Evolutionary conservation across 1,140 invertebrate species (phyloP).

Genomic region (Drosophila nigromelanica): DNA sequence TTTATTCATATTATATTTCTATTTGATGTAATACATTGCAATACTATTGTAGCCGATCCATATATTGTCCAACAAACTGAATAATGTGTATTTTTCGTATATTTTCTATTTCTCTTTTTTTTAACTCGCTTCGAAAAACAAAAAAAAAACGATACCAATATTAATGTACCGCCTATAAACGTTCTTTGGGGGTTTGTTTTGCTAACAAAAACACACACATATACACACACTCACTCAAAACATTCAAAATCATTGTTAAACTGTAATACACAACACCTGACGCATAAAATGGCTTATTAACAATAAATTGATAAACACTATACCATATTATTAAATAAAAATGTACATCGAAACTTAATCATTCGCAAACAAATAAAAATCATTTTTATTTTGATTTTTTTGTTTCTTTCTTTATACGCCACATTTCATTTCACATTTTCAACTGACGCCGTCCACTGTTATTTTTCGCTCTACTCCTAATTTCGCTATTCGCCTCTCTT

Average conservation of each 20-base stretch:
- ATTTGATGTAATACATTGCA: conserved; percentile 46
- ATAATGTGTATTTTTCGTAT: conserved; percentile 79
- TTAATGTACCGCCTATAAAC: conserved; percentile 73
- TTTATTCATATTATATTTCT: conserved; percentile 48
- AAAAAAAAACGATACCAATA: conserved; percentile 51
- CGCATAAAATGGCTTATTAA: conserved; percentile 63
- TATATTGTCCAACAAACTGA: conserved; percentile 71
- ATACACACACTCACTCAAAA: conserved; percentile 29
- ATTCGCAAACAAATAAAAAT: conserved; percentile 16
- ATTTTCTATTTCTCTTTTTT: conserved; percentile 82
- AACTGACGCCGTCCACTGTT: conserved; percentile 38
- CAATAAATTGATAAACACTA: conserved; percentile 40
- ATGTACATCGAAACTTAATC: conserved; percentile 34
- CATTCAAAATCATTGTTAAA: conserved; percentile 56
- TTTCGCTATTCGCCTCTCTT: conserved; percentile 22
- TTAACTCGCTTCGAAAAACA: conserved; percentile 70
- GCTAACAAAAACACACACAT: conserved; percentile 58
- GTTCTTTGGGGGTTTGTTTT: conserved; percentile 78
- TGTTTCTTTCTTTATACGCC: conserved; percentile 18
- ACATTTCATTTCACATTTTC: conserved; percentile 29
- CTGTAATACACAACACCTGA: conserved; percentile 45
- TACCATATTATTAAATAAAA: background rate
- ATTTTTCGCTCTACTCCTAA: conserved; percentile 18
- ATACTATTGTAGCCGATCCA: conserved; percentile 52
- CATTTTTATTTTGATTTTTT: conserved; percentile 20